These are phyloP conservation scores for Heterohyrax brucei DNA, from an alignment of 2,797 vertebrate species.

Conservation along the genomic window DNA sequence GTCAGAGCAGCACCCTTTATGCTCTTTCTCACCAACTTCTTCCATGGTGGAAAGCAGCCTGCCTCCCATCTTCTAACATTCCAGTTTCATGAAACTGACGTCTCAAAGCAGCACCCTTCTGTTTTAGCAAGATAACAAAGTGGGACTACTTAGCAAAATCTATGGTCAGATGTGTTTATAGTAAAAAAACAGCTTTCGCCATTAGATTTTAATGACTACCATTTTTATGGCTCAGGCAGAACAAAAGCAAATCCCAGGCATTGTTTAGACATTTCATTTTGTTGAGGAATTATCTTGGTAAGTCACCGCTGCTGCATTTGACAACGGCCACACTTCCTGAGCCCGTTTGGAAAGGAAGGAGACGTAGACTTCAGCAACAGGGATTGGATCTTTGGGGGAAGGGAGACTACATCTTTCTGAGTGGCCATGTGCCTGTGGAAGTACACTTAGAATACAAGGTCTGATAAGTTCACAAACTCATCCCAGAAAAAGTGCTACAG, in stretches of 20 bases:
- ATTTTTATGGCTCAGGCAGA: not conserved
- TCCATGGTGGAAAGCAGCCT: rapidly evolving
- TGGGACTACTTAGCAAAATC: not conserved
- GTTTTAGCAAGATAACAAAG: slow-evolving; percentile 32
- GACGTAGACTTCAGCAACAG: not conserved
- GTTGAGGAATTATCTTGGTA: slow-evolving; percentile 1
- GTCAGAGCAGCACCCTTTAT: not conserved
- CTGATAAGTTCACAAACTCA: no score
- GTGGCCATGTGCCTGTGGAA: not conserved
- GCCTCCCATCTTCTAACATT: not conserved
- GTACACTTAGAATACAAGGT: no score
- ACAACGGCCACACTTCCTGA: not conserved
- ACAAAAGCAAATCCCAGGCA: slow-evolving; percentile 41
- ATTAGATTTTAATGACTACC: slow-evolving; percentile 11
- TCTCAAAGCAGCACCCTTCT: slow-evolving; percentile 53
- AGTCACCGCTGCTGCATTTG: not conserved
- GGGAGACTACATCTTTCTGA: not conserved
- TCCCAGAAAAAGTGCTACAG: no score
- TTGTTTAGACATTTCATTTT: not conserved
- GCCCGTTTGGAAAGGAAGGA: not conserved
- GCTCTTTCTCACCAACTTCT: not conserved
- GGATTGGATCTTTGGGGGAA: not conserved
- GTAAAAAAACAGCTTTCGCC: slow-evolving; percentile 9
- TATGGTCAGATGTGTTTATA: slow-evolving; percentile 8
- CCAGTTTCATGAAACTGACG: not conserved